A percentile compares a stretch with the other conserved stretches of the same genome.
Evolutionary conservation across 2,888 invertebrate species (phyloP).

Genomic region (Amphipoea oculea): DNA sequence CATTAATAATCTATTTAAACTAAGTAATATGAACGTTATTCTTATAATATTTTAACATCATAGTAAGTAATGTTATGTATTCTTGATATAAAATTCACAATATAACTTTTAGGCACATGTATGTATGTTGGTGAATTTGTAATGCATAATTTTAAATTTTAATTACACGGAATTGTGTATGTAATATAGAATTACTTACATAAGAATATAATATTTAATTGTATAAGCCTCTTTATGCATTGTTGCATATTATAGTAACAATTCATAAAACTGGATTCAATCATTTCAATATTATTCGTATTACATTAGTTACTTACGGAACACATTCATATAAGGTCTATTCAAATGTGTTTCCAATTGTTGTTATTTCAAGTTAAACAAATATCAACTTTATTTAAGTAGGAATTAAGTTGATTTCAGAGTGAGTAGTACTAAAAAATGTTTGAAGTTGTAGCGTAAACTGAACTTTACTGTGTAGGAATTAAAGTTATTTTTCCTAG

Average conservation of each 20-base stretch:
- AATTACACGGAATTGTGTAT: neutral
- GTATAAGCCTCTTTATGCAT: constrained; percentile 17
- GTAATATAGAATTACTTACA: neutral
- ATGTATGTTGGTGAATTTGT: neutral
- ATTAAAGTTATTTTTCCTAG: no score
- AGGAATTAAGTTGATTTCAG: no score
- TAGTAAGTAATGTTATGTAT: neutral
- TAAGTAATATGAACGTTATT: neutral
- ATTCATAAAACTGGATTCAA: neutral
- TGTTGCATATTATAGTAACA: neutral
- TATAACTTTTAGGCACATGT: neutral
- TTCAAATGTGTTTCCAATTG: no score
- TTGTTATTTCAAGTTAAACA: no score
- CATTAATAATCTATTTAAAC: constrained; percentile 18
- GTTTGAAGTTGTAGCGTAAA: no score
- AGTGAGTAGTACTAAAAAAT: no score
- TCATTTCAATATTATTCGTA: neutral
- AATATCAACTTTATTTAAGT: no score
- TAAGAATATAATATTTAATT: neutral
- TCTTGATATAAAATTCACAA: neutral
- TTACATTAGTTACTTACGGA: no score
- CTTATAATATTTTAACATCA: neutral
- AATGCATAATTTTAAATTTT: neutral
- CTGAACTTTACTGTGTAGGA: no score
- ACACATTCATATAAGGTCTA: neutral